phyloP scores from a whole-genome alignment of 2,888 invertebrate genomes.

The Malthinus seriepunctatus region DNA sequence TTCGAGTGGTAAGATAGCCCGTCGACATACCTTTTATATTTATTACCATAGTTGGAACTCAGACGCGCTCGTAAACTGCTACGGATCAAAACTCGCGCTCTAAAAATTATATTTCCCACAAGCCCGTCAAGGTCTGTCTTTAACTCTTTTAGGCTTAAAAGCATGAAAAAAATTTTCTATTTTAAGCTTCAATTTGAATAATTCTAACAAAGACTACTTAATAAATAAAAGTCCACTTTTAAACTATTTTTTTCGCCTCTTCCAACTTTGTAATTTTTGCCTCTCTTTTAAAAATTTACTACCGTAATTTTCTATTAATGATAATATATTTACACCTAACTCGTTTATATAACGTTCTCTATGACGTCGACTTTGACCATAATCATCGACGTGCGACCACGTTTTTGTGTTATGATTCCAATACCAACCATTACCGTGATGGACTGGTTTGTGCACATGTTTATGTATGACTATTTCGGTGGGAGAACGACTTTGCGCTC shows the following conservation, averaged over 20 bases:
- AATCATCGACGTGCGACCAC: conserved; percentile 55
- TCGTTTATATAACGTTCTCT: not conserved
- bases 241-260: conserved; percentile 21
- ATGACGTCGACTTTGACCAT: conserved; percentile 7
- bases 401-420: conserved; percentile 63
- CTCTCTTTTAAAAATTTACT: conserved; percentile 46
- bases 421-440: conserved; percentile 60
- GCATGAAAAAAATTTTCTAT: too few species aligned
- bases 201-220: too few species aligned
- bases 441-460: conserved; percentile 50
- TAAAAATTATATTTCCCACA: too few species aligned
- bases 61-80: too few species aligned
- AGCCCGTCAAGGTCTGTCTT: too few species aligned
- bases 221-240: too few species aligned
- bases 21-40: too few species aligned
- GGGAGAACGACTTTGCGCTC: conserved; percentile 36
- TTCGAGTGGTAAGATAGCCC: too few species aligned
- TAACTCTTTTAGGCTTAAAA: too few species aligned
- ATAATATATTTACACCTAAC: not conserved
- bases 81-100: too few species aligned
- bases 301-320: conserved; percentile 47
- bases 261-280: conserved; percentile 24
- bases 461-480: conserved; percentile 43
- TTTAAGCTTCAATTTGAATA: too few species aligned
- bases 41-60: too few species aligned